Evolutionary conservation across 2,888 invertebrate genomes (phyloP).

Genomic region (Drosophila bunnanda): DNA sequence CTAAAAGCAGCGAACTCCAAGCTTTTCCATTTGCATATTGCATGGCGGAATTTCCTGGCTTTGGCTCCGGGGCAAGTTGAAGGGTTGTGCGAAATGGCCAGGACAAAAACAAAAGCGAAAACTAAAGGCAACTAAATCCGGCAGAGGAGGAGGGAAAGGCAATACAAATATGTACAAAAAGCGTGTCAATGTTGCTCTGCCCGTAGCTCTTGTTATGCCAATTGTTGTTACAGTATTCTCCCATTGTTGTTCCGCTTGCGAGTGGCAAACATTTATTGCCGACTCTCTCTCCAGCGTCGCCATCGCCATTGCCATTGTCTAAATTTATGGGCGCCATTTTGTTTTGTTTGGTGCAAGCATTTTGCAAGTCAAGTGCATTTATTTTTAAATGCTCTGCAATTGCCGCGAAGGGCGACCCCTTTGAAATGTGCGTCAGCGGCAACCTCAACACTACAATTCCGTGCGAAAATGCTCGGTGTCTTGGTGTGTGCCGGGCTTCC

Average conservation of each 20-base stretch:
- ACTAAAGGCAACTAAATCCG: conserved; percentile 12
- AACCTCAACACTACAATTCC: conserved; percentile 69
- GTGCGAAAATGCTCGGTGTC: conserved; percentile 20
- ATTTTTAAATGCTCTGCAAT: conserved; percentile 58
- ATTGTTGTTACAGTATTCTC: conserved; percentile 17
- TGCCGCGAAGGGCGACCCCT: conserved; percentile 33
- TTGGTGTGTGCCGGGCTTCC: conserved; percentile 35
- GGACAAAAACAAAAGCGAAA: conserved; percentile 19
- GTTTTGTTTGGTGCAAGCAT: conserved; percentile 56
- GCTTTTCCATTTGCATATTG: conserved; percentile 58
- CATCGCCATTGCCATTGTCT: conserved; percentile 55
- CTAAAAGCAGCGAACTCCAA: conserved; percentile 45
- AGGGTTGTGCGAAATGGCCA: conserved; percentile 12
- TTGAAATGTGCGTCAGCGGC: conserved; percentile 64
- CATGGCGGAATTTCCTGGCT: conserved; percentile 41
- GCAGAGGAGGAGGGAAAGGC: background rate
- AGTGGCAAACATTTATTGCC: conserved; percentile 74
- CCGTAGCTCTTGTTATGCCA: conserved; percentile 32
- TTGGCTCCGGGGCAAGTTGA: background rate
- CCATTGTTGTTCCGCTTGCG: conserved; percentile 42
- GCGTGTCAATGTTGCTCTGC: conserved; percentile 39
- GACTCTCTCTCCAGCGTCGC: conserved; percentile 60
- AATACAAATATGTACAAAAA: conserved; percentile 50
- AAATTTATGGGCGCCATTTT: conserved; percentile 74
- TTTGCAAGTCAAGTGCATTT: conserved; percentile 73